phyloP scores from a whole-genome alignment of 2,888 invertebrate species.

The Bombylius major region DNA sequence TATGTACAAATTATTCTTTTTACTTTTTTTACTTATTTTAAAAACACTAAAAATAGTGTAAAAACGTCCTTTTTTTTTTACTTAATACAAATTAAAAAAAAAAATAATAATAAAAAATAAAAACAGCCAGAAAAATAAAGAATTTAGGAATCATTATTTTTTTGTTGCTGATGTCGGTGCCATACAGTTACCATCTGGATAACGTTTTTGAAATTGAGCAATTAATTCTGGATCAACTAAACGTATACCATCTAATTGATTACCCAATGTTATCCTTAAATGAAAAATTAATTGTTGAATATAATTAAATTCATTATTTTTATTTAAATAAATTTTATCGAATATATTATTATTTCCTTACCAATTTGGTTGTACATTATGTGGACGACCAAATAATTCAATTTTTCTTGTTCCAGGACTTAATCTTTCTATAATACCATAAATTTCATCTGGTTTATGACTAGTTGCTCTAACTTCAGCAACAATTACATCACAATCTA shows the following conservation, averaged over 20 bases:
- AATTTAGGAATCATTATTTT: conserved; percentile 8
- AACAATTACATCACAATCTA: conserved; percentile 97
- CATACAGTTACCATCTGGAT: conserved; percentile 69
- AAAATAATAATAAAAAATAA: neutral
- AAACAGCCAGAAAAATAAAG: neutral
- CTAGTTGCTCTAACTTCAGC: conserved; percentile 96
- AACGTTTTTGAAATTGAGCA: conserved; percentile 76
- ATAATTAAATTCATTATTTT: neutral
- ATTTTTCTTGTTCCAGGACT: conserved; percentile 96
- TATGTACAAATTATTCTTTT: no score
- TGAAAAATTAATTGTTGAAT: neutral
- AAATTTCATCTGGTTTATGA: conserved; percentile 97
- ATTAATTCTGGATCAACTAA: conserved; percentile 86
- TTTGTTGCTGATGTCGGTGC: conserved; percentile 25
- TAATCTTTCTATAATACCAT: conserved; percentile 91
- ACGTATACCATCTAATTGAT: conserved; percentile 91
- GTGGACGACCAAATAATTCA: conserved; percentile 91
- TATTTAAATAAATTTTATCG: no score
- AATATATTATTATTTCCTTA: conserved; percentile 25
- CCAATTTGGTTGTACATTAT: conserved; percentile 98
- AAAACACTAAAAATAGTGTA: no score
- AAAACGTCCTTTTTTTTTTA: no score
- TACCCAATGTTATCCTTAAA: conserved; percentile 76
- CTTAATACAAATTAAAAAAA: neutral
- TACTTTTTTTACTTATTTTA: no score